phyloP scores from a whole-genome alignment of 2,113 vertebrate species.

The Equus quagga region DNA sequence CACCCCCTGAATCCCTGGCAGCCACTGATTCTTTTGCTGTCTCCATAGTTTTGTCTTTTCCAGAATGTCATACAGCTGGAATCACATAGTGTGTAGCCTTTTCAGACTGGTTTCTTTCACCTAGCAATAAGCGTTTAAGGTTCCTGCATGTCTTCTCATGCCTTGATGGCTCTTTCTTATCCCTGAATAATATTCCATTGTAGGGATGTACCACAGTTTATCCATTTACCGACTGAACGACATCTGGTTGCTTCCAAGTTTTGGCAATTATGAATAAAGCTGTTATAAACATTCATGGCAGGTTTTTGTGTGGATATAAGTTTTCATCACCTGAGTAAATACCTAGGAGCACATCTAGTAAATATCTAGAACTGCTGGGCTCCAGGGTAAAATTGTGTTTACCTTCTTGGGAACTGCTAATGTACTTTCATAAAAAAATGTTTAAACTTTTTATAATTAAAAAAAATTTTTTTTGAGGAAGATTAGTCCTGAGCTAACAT shows the following conservation, averaged over 20 bases:
- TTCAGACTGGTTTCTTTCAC: neutral
- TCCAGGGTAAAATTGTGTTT: neutral
- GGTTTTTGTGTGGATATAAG: neutral
- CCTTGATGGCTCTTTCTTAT: neutral
- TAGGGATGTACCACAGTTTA: neutral
- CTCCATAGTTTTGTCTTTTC: neutral
- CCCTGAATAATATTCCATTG: neutral
- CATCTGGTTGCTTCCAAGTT: neutral
- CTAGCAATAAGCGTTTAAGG: neutral
- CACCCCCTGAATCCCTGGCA: neutral
- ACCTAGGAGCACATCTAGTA: neutral
- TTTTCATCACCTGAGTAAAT: slow-evolving; percentile 19
- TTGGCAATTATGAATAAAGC: neutral
- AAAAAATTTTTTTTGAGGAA: no score
- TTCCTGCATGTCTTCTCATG: neutral
- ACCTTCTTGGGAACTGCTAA: neutral
- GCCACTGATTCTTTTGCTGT: neutral
- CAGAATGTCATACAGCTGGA: neutral
- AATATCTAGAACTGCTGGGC: neutral
- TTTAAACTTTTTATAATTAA: no score
- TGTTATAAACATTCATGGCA: neutral
- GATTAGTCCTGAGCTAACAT: no score
- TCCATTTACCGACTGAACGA: neutral
- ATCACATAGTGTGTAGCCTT: neutral
- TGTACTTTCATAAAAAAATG: neutral